phyloP scores from a whole-genome alignment of 1,140 invertebrate species.

The Anagrus nilaparvatae region DNA sequence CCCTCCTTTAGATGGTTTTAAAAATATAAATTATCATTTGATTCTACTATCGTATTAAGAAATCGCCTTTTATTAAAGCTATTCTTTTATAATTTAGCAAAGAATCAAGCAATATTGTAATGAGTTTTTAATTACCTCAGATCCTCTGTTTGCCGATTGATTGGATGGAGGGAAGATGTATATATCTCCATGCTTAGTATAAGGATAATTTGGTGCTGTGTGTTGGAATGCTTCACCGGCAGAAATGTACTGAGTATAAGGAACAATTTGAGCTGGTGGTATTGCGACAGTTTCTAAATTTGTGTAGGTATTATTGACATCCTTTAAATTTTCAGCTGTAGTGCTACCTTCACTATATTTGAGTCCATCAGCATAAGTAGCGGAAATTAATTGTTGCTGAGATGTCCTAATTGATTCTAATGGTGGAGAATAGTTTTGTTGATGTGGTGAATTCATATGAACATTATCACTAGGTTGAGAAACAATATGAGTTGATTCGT shows the following conservation, averaged over 20 bases:
- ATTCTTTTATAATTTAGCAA: no score
- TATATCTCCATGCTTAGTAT: conserved; percentile 31
- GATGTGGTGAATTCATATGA: not conserved
- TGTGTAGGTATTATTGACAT: conserved; percentile 32
- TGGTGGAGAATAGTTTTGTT: conserved; percentile 13
- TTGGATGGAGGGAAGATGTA: conserved; percentile 29
- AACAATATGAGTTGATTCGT: conserved; percentile 25
- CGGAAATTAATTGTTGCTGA: conserved; percentile 25
- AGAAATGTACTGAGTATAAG: conserved; percentile 33
- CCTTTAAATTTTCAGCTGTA: conserved; percentile 30
- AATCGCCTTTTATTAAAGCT: no score
- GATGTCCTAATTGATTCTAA: conserved; percentile 18
- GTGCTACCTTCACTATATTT: conserved; percentile 27
- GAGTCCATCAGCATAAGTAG: conserved; percentile 21
- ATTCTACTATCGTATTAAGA: no score
- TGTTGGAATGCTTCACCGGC: conserved; percentile 30
- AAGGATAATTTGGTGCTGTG: conserved; percentile 25
- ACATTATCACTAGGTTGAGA: conserved; percentile 12
- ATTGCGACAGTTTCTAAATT: conserved; percentile 36
- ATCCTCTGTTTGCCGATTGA: conserved; percentile 23
- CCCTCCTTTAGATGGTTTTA: not conserved
- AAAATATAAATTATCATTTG: not conserved
- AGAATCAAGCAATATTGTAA: no score
- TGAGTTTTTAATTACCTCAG: conserved; percentile 32
- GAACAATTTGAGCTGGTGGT: conserved; percentile 26